Conservation (phyloP, 2,888 invertebrate species). For the Thera obeliscata region DNA sequence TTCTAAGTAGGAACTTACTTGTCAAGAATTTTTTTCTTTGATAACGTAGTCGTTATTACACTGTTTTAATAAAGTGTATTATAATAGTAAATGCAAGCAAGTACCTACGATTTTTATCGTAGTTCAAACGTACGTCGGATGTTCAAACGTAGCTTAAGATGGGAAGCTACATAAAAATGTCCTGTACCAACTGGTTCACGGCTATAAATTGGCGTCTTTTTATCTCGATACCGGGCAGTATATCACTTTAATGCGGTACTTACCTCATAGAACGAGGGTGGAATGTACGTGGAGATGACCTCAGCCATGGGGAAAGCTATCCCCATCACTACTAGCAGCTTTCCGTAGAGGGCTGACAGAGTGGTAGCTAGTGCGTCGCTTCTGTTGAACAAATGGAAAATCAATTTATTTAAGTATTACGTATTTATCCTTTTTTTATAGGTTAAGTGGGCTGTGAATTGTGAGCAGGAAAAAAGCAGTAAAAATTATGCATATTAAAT, state of each 20-base stretch:
- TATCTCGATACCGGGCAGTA: slow-evolving; percentile 25
- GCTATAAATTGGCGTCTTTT: slow-evolving; percentile 24
- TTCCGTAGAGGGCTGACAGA: slow-evolving; percentile 96
- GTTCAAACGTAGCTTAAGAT: slow-evolving; percentile 7
- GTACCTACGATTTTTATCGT: slow-evolving; percentile 2
- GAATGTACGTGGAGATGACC: slow-evolving; percentile 97
- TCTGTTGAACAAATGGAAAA: slow-evolving; percentile 71
- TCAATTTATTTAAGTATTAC: background rate
- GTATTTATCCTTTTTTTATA: background rate
- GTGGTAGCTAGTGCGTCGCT: slow-evolving; percentile 94
- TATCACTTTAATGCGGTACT: slow-evolving; percentile 35
- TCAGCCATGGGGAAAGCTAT: slow-evolving; percentile 98
- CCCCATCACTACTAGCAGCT: slow-evolving; percentile 96
- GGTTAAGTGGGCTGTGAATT: too few relatives aligned
- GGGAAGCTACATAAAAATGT: slow-evolving; percentile 14
- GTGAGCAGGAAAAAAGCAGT: too few relatives aligned
- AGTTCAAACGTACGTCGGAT: too few relatives aligned
- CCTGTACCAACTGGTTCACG: slow-evolving; percentile 9
- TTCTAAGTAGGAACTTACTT: too few relatives aligned
- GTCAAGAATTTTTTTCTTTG: too few relatives aligned
- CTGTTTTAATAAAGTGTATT: too few relatives aligned
- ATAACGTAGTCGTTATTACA: too few relatives aligned
- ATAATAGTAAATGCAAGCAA: background rate
- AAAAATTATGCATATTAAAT: too few relatives aligned
- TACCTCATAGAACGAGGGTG: slow-evolving; percentile 94